phyloP scores from a whole-genome alignment of 2,888 invertebrate species.

The Idaea straminata region DNA sequence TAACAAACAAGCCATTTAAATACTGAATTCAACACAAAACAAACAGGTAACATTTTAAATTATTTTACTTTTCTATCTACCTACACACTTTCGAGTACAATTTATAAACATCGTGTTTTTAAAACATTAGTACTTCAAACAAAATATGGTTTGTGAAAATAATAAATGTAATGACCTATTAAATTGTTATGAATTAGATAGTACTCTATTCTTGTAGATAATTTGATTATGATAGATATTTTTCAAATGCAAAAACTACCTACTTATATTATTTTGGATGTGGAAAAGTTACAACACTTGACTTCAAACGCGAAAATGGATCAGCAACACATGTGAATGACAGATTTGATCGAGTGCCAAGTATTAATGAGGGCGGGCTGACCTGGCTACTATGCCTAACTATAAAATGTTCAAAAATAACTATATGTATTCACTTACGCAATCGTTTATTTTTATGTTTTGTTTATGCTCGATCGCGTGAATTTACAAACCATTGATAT shows the following conservation, averaged over 20 bases:
- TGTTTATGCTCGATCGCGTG: slow-evolving; percentile 14
- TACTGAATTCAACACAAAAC: slow-evolving; percentile 29
- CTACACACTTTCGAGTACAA: neutral
- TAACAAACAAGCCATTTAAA: slow-evolving; percentile 21
- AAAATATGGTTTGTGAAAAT: neutral
- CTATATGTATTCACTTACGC: slow-evolving; percentile 15
- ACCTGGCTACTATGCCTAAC: slow-evolving; percentile 37
- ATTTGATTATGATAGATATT: neutral
- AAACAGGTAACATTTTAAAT: neutral
- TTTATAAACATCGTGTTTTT: neutral
- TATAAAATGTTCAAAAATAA: slow-evolving; percentile 35
- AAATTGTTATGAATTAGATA: too few relatives aligned
- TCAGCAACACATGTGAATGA: slow-evolving; percentile 47
- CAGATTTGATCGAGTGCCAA: slow-evolving; percentile 56
- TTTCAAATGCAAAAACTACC: slow-evolving; percentile 6
- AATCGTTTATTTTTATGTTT: slow-evolving; percentile 18
- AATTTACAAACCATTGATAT: slow-evolving; percentile 8
- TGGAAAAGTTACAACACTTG: slow-evolving; percentile 32
- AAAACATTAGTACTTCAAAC: neutral
- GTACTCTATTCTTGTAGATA: neutral
- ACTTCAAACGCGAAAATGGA: slow-evolving; percentile 54
- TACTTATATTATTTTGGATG: slow-evolving; percentile 17
- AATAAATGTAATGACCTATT: too few relatives aligned
- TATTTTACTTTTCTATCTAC: neutral
- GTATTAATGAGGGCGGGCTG: slow-evolving; percentile 46